Conservation (phyloP, 2,888 invertebrate species). For the Dugesia japonica region DNA sequence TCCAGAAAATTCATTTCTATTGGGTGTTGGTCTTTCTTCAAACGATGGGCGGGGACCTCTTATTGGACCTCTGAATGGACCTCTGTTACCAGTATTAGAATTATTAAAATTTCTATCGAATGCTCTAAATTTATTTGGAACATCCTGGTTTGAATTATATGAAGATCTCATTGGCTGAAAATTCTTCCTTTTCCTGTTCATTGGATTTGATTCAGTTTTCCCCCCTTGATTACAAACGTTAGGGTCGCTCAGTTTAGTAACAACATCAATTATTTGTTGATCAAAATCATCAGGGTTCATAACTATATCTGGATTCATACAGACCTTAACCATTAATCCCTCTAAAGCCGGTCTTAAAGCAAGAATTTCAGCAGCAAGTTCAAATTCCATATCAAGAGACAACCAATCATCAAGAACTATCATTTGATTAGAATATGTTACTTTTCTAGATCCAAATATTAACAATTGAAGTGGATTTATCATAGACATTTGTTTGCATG, state of each 20-base stretch:
- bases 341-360: conserved; percentile 76
- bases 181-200: neutral
- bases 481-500: conserved; percentile 90
- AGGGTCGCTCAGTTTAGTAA: conserved; percentile 61
- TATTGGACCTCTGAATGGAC: neutral
- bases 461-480: conserved; percentile 78
- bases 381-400: conserved; percentile 67
- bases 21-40: neutral
- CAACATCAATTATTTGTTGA: conserved; percentile 54
- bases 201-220: neutral
- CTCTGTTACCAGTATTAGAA: neutral
- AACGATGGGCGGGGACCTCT: neutral
- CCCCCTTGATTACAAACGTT: neutral
- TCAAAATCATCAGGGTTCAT: conserved; percentile 57
- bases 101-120: neutral
- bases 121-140: neutral
- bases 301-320: conserved; percentile 60
- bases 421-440: conserved; percentile 57
- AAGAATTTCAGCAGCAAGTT: conserved; percentile 63
- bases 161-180: too few relatives aligned
- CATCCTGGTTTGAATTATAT: neutral
- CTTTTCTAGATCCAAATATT: conserved; percentile 74
- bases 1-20: too few relatives aligned
- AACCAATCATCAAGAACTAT: conserved; percentile 77
- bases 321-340: conserved; percentile 61